Evolutionary conservation across 2,888 invertebrate species (phyloP).

Genomic region (Drosophila mayaguana): DNA sequence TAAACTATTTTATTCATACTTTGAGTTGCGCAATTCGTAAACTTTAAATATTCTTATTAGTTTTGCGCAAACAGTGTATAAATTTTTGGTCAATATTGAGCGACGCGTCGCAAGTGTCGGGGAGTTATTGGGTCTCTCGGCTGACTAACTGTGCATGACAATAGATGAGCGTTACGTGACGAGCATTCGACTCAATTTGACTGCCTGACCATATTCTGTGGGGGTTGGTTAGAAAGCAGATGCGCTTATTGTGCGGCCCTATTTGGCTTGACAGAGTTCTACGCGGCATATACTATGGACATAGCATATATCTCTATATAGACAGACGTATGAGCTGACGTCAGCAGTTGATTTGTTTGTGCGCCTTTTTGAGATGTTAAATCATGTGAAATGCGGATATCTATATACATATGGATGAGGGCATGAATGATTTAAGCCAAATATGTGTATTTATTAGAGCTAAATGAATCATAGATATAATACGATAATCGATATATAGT

Average conservation of each 20-base stretch:
- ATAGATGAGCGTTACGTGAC: constrained; percentile 70
- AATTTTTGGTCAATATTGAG: constrained; percentile 34
- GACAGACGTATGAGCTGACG: constrained; percentile 31
- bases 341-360: constrained; percentile 43
- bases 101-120: neutral
- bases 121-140: constrained; percentile 21
- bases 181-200: constrained; percentile 49
- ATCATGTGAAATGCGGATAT: constrained; percentile 14
- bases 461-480: constrained; percentile 34
- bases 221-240: constrained; percentile 68
- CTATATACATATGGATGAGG: constrained; percentile 20
- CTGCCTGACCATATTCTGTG: constrained; percentile 34
- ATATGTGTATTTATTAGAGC: constrained; percentile 22
- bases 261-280: constrained; percentile 60
- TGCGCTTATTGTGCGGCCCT: constrained; percentile 64
- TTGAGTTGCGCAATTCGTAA: neutral
- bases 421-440: constrained; percentile 44
- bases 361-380: constrained; percentile 45
- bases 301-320: constrained; percentile 5
- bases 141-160: constrained; percentile 76
- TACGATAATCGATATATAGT: neutral
- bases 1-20: no score
- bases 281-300: constrained; percentile 43
- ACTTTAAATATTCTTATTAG: neutral
- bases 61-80: neutral